These are phyloP conservation scores for Hyposoter dolosus DNA, from an alignment of 2,888 invertebrate genomes.

Conservation along the genomic window DNA sequence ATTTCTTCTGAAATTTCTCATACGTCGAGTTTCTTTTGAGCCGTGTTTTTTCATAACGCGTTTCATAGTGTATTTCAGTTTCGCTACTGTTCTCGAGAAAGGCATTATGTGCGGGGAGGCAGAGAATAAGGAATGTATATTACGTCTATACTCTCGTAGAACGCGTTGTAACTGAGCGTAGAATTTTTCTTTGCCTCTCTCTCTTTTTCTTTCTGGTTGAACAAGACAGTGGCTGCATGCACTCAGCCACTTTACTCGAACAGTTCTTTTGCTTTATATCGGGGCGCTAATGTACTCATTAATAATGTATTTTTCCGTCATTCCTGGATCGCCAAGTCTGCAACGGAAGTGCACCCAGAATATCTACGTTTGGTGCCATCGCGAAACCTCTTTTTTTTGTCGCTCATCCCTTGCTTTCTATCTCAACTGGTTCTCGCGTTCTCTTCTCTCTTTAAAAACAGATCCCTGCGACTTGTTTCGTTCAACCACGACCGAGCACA, in stretches of 20 bases:
- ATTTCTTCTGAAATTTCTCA: background rate
- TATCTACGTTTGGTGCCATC: constrained; percentile 35
- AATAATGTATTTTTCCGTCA: constrained; percentile 67
- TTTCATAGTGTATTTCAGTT: background rate
- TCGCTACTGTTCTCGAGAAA: constrained; percentile 29
- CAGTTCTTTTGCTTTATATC: constrained; percentile 57
- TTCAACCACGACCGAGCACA: background rate
- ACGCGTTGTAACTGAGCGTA: constrained; percentile 25
- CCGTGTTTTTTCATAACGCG: background rate
- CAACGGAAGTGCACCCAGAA: constrained; percentile 49
- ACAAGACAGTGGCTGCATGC: constrained; percentile 32
- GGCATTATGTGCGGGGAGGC: constrained; percentile 34
- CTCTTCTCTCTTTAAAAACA: background rate
- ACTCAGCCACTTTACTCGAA: constrained; percentile 59
- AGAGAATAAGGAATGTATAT: constrained; percentile 57
- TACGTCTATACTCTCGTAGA: constrained; percentile 29
- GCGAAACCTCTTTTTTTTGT: background rate
- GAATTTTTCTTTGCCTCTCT: constrained; percentile 22
- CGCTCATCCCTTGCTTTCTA: constrained; percentile 19
- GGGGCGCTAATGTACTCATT: constrained; percentile 67
- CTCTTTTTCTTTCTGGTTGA: constrained; percentile 23
- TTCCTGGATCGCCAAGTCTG: constrained; percentile 51
- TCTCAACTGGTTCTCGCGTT: background rate
- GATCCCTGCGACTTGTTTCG: constrained; percentile 8
- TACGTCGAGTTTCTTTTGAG: background rate